These are phyloP conservation scores for Rattus rattus DNA, from an alignment of 2,113 vertebrate species.

Conservation along the genomic window DNA sequence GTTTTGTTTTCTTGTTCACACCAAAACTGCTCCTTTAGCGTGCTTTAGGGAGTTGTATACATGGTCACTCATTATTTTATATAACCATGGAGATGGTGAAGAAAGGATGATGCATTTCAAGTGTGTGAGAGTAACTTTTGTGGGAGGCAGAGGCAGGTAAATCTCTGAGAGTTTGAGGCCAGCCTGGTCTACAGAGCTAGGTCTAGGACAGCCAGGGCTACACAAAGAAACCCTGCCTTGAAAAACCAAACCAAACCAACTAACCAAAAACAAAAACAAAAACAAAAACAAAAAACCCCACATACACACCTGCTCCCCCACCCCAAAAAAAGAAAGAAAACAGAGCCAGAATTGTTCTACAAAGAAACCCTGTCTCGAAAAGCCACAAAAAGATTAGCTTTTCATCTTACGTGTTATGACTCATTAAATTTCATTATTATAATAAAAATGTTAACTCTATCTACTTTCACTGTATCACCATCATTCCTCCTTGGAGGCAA, in stretches of 20 bases:
- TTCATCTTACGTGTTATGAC: neutral
- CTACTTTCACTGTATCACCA: neutral
- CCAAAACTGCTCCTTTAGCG: neutral
- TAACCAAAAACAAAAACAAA: no score
- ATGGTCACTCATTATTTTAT: neutral
- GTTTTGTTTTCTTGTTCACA: neutral
- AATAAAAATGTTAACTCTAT: neutral
- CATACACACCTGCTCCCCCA: neutral
- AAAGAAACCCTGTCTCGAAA: neutral
- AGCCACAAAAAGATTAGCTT: neutral
- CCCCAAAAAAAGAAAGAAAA: neutral
- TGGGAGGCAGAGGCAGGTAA: neutral
- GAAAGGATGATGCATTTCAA: neutral
- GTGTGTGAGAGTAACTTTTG: neutral
- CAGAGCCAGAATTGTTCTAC: neutral
- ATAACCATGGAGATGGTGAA: neutral
- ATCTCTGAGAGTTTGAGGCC: neutral
- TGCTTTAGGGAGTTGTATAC: neutral
- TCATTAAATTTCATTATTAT: neutral
- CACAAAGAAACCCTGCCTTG: neutral
- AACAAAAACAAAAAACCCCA: neutral
- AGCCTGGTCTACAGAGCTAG: neutral
- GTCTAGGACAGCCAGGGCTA: neutral
- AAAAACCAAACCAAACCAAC: neutral
- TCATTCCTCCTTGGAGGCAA: neutral